Evolutionary conservation across 2,888 invertebrate genomes (phyloP).

Genomic region (Melanophora roralis): DNA sequence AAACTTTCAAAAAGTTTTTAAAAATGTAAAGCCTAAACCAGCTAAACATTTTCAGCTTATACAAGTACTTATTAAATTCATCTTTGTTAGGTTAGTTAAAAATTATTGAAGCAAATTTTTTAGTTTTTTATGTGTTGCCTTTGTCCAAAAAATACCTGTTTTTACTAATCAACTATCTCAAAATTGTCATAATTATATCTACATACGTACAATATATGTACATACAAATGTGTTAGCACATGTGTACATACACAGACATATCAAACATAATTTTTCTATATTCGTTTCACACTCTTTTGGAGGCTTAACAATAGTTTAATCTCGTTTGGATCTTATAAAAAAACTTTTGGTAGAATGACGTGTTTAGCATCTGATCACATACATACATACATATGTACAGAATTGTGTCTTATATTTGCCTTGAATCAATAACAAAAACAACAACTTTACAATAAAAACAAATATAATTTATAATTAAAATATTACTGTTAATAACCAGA

Average conservation of each 20-base stretch:
- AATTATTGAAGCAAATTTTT: neutral
- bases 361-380: slow-evolving; percentile 37
- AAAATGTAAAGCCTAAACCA: no score
- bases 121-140: neutral
- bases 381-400: neutral
- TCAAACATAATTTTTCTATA: neutral
- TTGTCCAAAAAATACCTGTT: slow-evolving; percentile 16
- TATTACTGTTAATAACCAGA: slow-evolving; percentile 18
- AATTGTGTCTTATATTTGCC: slow-evolving; percentile 7
- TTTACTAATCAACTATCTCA: neutral
- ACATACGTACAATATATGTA: no score
- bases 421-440: slow-evolving; percentile 9
- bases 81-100: neutral
- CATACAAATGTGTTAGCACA: no score
- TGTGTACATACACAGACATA: neutral
- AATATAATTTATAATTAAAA: slow-evolving; percentile 4
- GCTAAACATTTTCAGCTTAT: no score
- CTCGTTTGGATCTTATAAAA: slow-evolving; percentile 23
- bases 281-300: slow-evolving; percentile 4
- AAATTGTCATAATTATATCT: slow-evolving; percentile 2
- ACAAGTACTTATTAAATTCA: neutral
- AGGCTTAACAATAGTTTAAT: slow-evolving; percentile 28
- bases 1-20: no score
- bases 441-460: neutral
- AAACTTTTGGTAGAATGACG: slow-evolving; percentile 12